Evolutionary conservation across 2,113 vertebrate genomes (phyloP).

Genomic region (Chlorodrepanis virens): DNA sequence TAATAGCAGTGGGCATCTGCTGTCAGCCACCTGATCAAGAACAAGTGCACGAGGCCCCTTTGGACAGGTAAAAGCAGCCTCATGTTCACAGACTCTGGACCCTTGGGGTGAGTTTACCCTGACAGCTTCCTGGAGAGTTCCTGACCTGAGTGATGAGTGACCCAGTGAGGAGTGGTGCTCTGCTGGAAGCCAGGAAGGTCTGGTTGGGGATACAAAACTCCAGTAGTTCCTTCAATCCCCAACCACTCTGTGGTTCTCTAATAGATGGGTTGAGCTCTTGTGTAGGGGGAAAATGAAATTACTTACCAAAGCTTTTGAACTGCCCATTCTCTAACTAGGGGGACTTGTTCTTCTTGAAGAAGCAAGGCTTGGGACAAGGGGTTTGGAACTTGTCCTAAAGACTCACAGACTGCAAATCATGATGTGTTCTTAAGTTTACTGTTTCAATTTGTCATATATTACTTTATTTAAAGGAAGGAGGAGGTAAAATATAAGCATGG

Average conservation of each 20-base stretch:
- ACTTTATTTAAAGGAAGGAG: not conserved
- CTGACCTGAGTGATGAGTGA: not conserved
- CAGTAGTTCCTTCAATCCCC: not conserved
- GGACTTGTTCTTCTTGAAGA: not conserved
- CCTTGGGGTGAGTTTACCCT: not conserved
- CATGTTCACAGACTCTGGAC: not conserved
- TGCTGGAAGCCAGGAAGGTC: not conserved
- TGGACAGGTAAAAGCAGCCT: not conserved
- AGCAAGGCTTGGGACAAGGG: not conserved
- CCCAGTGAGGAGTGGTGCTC: too few species aligned
- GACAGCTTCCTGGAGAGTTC: not conserved
- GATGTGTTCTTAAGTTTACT: not conserved
- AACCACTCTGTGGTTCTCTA: not conserved
- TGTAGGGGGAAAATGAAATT: not conserved
- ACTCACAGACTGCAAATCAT: not conserved
- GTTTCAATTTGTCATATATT: not conserved
- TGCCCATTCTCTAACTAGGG: not conserved
- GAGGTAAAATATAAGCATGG: not conserved
- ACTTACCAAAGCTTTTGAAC: not conserved
- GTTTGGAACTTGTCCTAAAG: not conserved
- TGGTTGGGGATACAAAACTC: not conserved
- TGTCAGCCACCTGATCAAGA: not conserved
- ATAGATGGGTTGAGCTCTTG: not conserved
- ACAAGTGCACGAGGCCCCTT: not conserved
- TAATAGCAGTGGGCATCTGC: not conserved